These are phyloP conservation scores for Dorcus hopei DNA, from an alignment of 2,888 invertebrate genomes.

Conservation along the genomic window DNA sequence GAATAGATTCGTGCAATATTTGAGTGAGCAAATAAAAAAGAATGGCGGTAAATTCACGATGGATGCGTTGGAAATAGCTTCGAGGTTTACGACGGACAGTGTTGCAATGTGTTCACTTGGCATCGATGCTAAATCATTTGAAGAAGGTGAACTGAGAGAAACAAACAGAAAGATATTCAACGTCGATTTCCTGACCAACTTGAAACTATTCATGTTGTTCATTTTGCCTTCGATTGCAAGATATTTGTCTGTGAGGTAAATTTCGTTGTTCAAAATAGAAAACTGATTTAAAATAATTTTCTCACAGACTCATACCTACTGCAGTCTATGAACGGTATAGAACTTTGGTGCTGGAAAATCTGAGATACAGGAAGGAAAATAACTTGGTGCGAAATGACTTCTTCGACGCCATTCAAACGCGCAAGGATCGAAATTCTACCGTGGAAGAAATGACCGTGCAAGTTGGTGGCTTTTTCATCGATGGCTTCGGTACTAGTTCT, in stretches of 20 bases:
- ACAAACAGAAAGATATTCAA: conserved; percentile 36
- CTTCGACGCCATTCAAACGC: conserved; percentile 42
- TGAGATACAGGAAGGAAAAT: conserved; percentile 41
- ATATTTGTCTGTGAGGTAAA: conserved; percentile 2
- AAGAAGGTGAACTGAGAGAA: conserved; percentile 34
- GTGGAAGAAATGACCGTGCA: conserved; percentile 37
- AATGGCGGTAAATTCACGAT: conserved; percentile 35
- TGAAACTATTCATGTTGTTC: conserved; percentile 11
- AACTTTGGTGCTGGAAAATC: conserved; percentile 36
- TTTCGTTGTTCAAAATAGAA: background rate
- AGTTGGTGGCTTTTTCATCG: conserved; percentile 46
- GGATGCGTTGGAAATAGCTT: conserved; percentile 41
- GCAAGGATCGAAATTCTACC: conserved; percentile 27
- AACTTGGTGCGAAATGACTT: conserved; percentile 45
- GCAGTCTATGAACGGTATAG: conserved; percentile 38
- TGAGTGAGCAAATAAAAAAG: conserved; percentile 33
- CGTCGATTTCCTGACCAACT: conserved; percentile 20
- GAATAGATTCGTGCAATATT: conserved; percentile 39
- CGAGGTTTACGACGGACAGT: conserved; percentile 44
- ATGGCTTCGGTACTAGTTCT: conserved; percentile 51
- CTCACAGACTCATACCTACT: conserved; percentile 23
- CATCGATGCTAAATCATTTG: conserved; percentile 40
- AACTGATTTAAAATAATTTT: too few species aligned
- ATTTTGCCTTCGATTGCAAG: conserved; percentile 4
- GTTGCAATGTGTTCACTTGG: conserved; percentile 46